A percentile compares a stretch with the other conserved stretches of the same genome.
Conservation (phyloP, 2,888 invertebrate genomes). For the Molorchus minor region DNA sequence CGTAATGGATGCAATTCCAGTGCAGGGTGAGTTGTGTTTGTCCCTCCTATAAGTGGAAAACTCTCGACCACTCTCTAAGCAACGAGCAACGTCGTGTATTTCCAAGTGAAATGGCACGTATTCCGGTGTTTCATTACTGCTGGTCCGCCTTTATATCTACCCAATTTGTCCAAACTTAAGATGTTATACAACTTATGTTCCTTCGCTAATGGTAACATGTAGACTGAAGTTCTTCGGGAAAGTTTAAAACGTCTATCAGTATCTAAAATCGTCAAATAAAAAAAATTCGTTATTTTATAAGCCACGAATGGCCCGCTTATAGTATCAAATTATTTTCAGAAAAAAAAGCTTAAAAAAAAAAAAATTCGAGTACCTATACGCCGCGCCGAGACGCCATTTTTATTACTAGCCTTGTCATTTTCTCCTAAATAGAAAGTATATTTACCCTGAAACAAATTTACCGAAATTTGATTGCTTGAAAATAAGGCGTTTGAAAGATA, state of each 20-base stretch:
- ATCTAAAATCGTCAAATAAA: slow-evolving; percentile 24
- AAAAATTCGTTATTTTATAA: too few species aligned
- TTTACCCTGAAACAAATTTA: too few species aligned
- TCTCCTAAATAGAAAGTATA: too few species aligned
- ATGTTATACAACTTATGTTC: slow-evolving; percentile 38
- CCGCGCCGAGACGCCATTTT: too few species aligned
- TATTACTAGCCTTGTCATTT: too few species aligned
- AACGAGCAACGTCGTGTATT: slow-evolving; percentile 31
- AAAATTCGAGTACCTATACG: too few species aligned
- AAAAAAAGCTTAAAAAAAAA: too few species aligned
- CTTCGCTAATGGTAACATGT: slow-evolving; percentile 35
- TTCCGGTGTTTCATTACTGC: slow-evolving; percentile 36
- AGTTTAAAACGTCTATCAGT: slow-evolving; percentile 24
- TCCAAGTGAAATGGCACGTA: slow-evolving; percentile 43
- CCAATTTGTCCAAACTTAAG: slow-evolving; percentile 40
- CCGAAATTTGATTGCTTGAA: too few species aligned
- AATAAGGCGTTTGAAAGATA: too few species aligned
- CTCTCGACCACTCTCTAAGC: slow-evolving; percentile 24
- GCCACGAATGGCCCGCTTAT: too few species aligned
- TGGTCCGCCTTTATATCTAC: slow-evolving; percentile 34
- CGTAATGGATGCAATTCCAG: slow-evolving; percentile 41
- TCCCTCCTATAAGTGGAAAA: slow-evolving; percentile 36
- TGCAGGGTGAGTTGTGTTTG: slow-evolving; percentile 40
- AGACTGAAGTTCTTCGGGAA: slow-evolving; percentile 31
- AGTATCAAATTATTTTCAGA: too few species aligned